Evolutionary conservation across 2,888 invertebrate species (phyloP).

Genomic region (Epinotia nisella): DNA sequence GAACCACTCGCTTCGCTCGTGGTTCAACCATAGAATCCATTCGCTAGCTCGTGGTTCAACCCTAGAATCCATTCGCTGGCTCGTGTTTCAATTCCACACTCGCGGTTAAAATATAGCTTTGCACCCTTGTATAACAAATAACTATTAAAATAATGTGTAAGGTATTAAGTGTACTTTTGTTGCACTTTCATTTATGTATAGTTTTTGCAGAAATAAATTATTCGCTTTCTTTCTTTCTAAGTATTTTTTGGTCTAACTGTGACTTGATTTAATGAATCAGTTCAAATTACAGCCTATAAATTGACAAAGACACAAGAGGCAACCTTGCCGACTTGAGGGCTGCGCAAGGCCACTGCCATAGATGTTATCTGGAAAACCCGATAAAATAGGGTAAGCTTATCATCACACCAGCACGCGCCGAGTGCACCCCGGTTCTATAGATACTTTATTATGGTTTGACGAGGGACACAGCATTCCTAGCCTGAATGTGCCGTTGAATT

Average conservation of each 20-base stretch:
- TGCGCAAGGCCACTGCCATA: conserved; percentile 46
- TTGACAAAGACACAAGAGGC: conserved; percentile 21
- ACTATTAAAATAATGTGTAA: too few relatives aligned
- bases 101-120: too few relatives aligned
- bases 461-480: conserved; percentile 10
- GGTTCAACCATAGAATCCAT: too few relatives aligned
- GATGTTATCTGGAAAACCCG: conserved; percentile 48
- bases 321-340: conserved; percentile 37
- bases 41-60: too few relatives aligned
- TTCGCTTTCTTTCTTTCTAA: too few relatives aligned
- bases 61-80: too few relatives aligned
- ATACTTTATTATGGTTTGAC: conserved; percentile 37
- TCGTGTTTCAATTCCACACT: too few relatives aligned
- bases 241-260: background rate
- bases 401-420: conserved; percentile 54
- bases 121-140: too few relatives aligned
- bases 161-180: too few relatives aligned
- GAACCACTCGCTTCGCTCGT: too few relatives aligned
- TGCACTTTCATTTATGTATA: too few relatives aligned
- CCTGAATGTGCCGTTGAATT: background rate
- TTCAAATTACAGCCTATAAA: conserved; percentile 11
- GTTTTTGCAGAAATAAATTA: too few relatives aligned
- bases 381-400: conserved; percentile 53
- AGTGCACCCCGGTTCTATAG: conserved; percentile 24
- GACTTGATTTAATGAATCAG: background rate